Evolutionary conservation across 2,797 vertebrate genomes (phyloP).

Genomic region (Tragopan temminckii): DNA sequence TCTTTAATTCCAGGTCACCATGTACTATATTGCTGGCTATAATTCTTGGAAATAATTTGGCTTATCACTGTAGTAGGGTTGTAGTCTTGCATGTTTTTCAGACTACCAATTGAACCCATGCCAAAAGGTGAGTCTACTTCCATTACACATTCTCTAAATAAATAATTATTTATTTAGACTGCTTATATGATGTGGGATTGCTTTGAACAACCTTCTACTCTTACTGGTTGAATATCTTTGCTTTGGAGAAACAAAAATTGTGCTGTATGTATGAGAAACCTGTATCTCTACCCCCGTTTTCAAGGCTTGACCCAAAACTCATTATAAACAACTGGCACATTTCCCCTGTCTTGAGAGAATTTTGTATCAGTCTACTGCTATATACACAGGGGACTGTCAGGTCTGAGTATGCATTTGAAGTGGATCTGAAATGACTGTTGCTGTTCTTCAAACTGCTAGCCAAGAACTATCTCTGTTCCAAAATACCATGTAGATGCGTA

Average conservation of each 20-base stretch:
- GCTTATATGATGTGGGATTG: background rate
- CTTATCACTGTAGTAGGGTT: conserved; percentile 39
- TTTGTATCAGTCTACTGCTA: background rate
- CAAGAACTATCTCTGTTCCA: fast-evolving
- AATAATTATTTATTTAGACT: conserved; percentile 4
- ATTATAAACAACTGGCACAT: background rate
- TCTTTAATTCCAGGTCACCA: conserved; percentile 48
- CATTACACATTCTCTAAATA: conserved; percentile 1
- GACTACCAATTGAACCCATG: conserved; percentile 43
- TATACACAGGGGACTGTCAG: background rate
- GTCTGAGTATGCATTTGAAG: background rate
- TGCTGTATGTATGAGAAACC: background rate
- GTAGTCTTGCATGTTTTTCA: conserved; percentile 34
- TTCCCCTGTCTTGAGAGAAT: background rate
- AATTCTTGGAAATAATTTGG: conserved; percentile 53
- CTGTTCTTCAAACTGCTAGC: background rate
- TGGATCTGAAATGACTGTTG: fast-evolving
- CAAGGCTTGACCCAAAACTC: background rate
- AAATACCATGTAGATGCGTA: background rate
- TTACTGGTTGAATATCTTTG: background rate
- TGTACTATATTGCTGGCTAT: conserved; percentile 20
- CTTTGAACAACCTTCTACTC: background rate
- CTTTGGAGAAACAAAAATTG: background rate
- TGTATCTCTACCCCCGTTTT: background rate
- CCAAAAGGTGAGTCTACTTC: conserved; percentile 28